Conservation (phyloP, 1,140 invertebrate species). For the Drosophila suzukii region DNA sequence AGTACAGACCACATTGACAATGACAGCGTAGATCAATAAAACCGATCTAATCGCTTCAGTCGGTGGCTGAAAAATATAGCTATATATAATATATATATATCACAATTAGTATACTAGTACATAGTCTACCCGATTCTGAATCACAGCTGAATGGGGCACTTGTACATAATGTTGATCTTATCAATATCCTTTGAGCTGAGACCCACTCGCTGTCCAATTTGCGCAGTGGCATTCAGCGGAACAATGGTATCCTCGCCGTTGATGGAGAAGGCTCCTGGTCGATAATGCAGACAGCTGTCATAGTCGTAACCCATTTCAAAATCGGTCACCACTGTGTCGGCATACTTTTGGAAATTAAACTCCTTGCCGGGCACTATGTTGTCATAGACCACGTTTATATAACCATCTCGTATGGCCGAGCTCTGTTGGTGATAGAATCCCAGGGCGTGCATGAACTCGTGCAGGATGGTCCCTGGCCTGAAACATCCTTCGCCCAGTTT, state of each 20-base stretch:
- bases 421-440: slow-evolving; percentile 88
- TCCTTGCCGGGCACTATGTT: slow-evolving; percentile 86
- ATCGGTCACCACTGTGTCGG: slow-evolving; percentile 79
- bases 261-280: slow-evolving; percentile 88
- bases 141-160: slow-evolving; percentile 69
- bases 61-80: slow-evolving; percentile 2
- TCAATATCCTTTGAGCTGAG: slow-evolving; percentile 87
- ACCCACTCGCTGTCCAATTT: slow-evolving; percentile 87
- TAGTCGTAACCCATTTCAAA: slow-evolving; percentile 88
- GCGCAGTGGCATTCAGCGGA: slow-evolving; percentile 71
- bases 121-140: slow-evolving; percentile 6
- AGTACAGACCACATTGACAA: slow-evolving; percentile 25
- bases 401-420: slow-evolving; percentile 86
- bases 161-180: slow-evolving; percentile 82
- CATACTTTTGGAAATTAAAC: slow-evolving; percentile 87
- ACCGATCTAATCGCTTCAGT: slow-evolving; percentile 41
- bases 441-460: slow-evolving; percentile 89
- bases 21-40: slow-evolving; percentile 46
- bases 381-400: slow-evolving; percentile 85
- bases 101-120: slow-evolving; percentile 46
- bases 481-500: slow-evolving; percentile 85
- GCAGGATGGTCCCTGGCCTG: slow-evolving; percentile 86
- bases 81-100: slow-evolving; percentile 34
- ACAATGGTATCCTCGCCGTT: slow-evolving; percentile 90
- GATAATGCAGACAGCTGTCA: slow-evolving; percentile 92